Evolutionary conservation across 2,113 vertebrate genomes (phyloP).

Genomic region (Prunella fulvescens): DNA sequence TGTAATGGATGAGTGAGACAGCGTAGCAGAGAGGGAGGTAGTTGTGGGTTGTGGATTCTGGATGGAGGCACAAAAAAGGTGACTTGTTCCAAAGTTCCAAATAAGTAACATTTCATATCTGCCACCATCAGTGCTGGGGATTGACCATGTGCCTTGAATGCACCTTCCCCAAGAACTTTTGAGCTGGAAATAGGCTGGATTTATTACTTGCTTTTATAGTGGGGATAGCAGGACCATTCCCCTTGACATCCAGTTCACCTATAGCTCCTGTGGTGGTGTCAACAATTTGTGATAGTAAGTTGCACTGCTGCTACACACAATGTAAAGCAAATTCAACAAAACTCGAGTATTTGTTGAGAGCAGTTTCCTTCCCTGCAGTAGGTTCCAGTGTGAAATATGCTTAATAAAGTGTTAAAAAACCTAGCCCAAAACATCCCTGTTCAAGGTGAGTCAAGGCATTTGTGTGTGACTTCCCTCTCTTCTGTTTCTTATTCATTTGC

Average conservation of each 20-base stretch:
- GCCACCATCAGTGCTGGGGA: not conserved
- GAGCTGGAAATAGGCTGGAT: not conserved
- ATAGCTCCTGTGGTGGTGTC: not conserved
- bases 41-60: not conserved
- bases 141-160: not conserved
- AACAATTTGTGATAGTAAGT: not conserved
- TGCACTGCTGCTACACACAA: not conserved
- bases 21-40: accelerated
- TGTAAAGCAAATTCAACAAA: not conserved
- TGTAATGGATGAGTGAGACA: not conserved
- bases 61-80: not conserved
- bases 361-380: not conserved
- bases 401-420: not conserved
- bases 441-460: not conserved
- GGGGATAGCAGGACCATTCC: not conserved
- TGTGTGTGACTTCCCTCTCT: not conserved
- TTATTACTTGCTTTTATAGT: not conserved
- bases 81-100: not conserved
- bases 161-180: not conserved
- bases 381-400: not conserved
- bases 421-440: not conserved
- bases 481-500: not conserved
- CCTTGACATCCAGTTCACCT: not conserved
- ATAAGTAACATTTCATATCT: not conserved
- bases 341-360: not conserved